Percentiles rank a stretch among this genome's conserved stretches.
Conservation (phyloP, 2,797 vertebrate species). For the Toxotes lorentzi region DNA sequence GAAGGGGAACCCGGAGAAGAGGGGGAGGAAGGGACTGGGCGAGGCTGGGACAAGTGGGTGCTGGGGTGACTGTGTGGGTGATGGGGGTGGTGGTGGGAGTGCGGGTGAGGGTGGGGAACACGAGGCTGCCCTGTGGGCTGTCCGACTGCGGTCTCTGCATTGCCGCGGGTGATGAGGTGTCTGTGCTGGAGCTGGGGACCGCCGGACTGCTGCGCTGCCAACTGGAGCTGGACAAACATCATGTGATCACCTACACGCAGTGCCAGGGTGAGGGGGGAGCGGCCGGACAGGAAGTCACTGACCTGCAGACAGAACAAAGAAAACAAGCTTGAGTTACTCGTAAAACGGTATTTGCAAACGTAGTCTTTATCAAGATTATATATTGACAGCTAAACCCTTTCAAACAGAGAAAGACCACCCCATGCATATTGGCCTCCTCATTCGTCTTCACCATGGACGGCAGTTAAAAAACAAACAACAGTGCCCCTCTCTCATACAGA, state of each 20-base stretch:
- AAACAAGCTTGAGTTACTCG: not conserved
- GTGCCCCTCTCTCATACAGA: conserved; percentile 41
- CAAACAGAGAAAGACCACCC: conserved; percentile 11
- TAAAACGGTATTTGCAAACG: not conserved
- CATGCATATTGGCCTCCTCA: conserved; percentile 25
- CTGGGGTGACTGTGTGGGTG: conserved; percentile 68
- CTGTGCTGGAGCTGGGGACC: conserved; percentile 91
- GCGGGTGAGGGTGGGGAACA: conserved; percentile 74
- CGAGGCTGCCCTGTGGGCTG: conserved; percentile 77
- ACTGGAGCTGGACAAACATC: conserved; percentile 96
- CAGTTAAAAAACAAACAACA: conserved; percentile 54
- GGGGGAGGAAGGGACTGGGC: conserved; percentile 69
- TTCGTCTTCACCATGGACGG: conserved; percentile 40
- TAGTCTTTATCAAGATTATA: not conserved
- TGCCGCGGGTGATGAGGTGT: conserved; percentile 90
- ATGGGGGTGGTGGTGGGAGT: conserved; percentile 70
- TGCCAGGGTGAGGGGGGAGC: conserved; percentile 94
- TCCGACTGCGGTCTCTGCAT: conserved; percentile 77
- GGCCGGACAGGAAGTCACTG: conserved; percentile 95
- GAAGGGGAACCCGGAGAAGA: conserved; percentile 76
- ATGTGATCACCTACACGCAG: conserved; percentile 95
- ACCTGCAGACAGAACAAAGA: conserved; percentile 83
- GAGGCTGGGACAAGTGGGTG: conserved; percentile 76
- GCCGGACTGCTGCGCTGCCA: conserved; percentile 92
- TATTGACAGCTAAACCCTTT: not conserved